Base-by-base conservation (phyloP, 2,888 invertebrate species). In the Rhingia campestris region DNA sequence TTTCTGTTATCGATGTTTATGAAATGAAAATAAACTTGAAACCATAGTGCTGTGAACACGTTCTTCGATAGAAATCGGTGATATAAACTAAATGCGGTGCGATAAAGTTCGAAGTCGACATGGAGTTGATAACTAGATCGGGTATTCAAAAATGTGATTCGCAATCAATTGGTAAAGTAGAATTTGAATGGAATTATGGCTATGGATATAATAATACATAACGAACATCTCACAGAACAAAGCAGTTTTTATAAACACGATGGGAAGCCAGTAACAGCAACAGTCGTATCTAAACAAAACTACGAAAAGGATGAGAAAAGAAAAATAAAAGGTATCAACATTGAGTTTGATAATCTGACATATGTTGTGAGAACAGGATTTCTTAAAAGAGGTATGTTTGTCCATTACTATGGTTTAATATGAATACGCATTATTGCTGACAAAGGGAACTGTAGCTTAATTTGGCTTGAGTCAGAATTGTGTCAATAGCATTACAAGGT, bases 331-430 rank as follows among this genome's bases (percentile, higher is more conserved):
- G 88, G 88, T 67, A 80, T 91, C 37, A 88, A 90, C 74, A 89
- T 91, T 37, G 89, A 89, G 33, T 91, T 91, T 84, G 88, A 90
- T 6, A 89, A 91, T 86, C 87, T 91, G 43, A 85, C 86, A 6
- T 90, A 88, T 74, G 88, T 88, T 69, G 87, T 85, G 4, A 89
- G 87, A 66, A 86, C 88, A 43, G 91, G 91, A 37, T 87, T 90
- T 73, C 88, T 91, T 39, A 89, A 87, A 75, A 88, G 88, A 87
- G 89, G 91, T 91, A 69, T 88, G 89, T 87, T 69, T n/a, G 39
- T 6, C 10, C n/a, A 30, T 39, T 33, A 56, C 6, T 5, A 76
- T 49, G 30, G 41, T 37, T 64, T 61, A n/a, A 35, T 10, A 58
- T 14, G 3, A 22, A 33, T 32, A 33, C 39, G 56, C 47, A 47